Evolutionary conservation across 2,888 invertebrate genomes (phyloP), one percentile per base, ranked within the genome.

Genomic region (Scelioninae gen. 1): DNA sequence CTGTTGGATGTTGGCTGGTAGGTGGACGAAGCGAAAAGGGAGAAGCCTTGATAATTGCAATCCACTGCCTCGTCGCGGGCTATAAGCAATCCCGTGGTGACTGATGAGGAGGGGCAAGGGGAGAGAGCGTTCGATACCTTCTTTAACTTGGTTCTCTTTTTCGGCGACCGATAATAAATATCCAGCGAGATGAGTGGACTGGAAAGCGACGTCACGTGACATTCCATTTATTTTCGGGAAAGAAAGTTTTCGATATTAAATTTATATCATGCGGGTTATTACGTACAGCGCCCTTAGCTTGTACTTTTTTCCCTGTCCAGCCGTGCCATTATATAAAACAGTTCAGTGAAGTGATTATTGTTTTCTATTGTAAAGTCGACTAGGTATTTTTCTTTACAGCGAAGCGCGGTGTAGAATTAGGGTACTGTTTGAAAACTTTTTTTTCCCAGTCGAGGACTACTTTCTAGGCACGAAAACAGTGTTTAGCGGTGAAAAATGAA

Each of bases 11-110:
- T 63, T 45, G 60, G 76, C 68, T n/a, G n/a, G n/a, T n/a, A n/a
- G n/a, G n/a, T n/a, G 66, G 76, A 62, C 68, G 82, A 82, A 81
- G 74, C 58, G 74, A 68, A 79, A 72, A 86, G 79, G 85, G 87
- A 85, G 87, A 87, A 88, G 88, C 89, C 90, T 91, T 91, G 91
- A 91, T 92, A 92, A 92, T 92, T 91, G 91, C 91, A 89, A 90
- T 89, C 88, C 89, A 90, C 89, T 90, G 89, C 88, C 89, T 89
- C 86, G 87, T 86, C 85, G 85, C 79, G 86, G 85, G 84, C 84
- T 88, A 87, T 88, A 87, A 87, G 87, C 86, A 88, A 88, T 85
- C 81, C 76, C 82, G 85, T 74, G 85, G 87, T 86, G 85, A 84
- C 86, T 87, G 89, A 88, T 87, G 87, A 88, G 86, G 60, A 80